Conservation (phyloP, 2,113 vertebrate species). For the Malurus alboscapulatus region DNA sequence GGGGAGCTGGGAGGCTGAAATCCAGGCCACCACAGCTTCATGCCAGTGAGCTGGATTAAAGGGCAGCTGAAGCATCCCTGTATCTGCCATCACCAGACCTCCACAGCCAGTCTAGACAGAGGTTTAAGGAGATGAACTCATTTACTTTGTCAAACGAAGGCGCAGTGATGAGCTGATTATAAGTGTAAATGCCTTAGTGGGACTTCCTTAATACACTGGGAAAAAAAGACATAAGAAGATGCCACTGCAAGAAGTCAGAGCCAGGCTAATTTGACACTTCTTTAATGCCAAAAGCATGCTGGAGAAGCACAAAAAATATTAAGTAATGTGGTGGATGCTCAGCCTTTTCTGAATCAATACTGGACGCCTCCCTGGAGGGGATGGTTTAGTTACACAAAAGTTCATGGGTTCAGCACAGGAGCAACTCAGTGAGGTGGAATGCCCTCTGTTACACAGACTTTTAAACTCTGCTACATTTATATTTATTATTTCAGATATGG, state of each 20-base stretch:
- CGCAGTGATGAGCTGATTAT: neutral
- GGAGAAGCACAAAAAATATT: neutral
- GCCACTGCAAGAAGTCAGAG: neutral
- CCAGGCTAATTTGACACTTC: neutral
- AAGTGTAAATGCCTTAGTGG: constrained; percentile 2
- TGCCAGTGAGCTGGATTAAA: neutral
- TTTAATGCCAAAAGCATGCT: neutral
- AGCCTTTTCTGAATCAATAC: neutral
- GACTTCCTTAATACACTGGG: neutral
- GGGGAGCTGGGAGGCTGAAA: neutral
- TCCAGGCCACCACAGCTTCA: neutral
- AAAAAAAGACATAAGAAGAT: neutral
- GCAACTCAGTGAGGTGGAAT: neutral
- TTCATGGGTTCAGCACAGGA: neutral
- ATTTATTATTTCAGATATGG: neutral
- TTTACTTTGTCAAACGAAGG: constrained; percentile 10
- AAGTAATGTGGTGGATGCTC: neutral
- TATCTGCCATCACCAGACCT: neutral
- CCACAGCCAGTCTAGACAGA: neutral
- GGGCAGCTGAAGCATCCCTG: neutral
- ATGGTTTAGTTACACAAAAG: neutral
- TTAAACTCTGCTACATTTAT: neutral
- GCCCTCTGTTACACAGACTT: neutral
- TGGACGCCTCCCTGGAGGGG: neutral
- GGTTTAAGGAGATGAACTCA: neutral